Percentiles rank a stretch among this genome's conserved stretches.
Evolutionary conservation across 2,797 vertebrate species (phyloP).

Genomic region (Eospalax fontanierii): DNA sequence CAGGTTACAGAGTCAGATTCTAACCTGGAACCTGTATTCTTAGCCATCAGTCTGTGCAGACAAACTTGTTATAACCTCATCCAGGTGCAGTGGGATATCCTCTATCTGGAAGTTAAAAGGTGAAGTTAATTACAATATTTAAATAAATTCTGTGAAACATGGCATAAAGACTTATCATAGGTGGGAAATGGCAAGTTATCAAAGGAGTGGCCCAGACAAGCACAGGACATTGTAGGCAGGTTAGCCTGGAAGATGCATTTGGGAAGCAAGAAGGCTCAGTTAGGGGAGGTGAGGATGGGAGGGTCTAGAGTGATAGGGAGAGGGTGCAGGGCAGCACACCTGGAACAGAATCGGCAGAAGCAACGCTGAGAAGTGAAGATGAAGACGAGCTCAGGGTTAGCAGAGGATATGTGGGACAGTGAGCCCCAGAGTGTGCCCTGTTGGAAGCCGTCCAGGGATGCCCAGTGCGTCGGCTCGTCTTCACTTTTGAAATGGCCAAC

Average conservation of each 20-base stretch:
- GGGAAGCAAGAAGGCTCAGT: background rate
- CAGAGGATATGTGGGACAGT: background rate
- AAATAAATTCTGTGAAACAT: background rate
- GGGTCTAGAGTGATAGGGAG: accelerated
- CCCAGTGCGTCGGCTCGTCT: background rate
- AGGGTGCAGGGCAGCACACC: accelerated
- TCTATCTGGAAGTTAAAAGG: background rate
- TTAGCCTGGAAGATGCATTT: background rate
- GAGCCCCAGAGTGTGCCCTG: accelerated
- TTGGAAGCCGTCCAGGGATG: background rate
- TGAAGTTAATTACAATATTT: background rate
- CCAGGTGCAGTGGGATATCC: background rate
- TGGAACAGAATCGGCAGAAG: no score
- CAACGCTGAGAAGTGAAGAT: background rate
- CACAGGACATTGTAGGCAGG: accelerated
- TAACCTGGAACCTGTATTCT: background rate
- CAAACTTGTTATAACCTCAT: no score
- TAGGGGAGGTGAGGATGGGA: accelerated
- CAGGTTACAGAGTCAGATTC: background rate
- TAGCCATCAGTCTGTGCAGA: background rate
- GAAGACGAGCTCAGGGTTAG: background rate
- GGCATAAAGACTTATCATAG: background rate
- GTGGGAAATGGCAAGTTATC: background rate
- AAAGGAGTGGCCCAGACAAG: background rate
- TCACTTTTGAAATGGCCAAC: background rate